Evolutionary conservation across 2,888 invertebrate genomes (phyloP).

Genomic region (Drosophila niveifrons): DNA sequence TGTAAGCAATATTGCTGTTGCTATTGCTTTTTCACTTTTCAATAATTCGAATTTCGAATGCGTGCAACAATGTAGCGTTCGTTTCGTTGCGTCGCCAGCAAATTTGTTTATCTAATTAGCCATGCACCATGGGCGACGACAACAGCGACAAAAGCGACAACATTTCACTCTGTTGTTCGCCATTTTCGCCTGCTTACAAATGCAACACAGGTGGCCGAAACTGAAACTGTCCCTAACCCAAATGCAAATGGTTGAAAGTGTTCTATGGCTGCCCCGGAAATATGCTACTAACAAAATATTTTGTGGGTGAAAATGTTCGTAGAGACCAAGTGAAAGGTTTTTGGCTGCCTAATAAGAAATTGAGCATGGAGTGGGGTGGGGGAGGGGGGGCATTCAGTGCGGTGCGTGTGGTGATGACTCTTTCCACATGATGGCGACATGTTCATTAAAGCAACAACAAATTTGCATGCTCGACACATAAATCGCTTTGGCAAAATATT

Average conservation of each 20-base stretch:
- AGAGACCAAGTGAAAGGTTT: slow-evolving; percentile 65
- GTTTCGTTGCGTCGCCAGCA: slow-evolving; percentile 26
- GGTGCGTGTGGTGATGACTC: slow-evolving; percentile 63
- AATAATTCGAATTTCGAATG: slow-evolving; percentile 75
- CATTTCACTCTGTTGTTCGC: slow-evolving; percentile 54
- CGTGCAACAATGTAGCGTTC: slow-evolving; percentile 74
- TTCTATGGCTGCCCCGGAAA: slow-evolving; percentile 60
- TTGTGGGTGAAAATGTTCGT: slow-evolving; percentile 67
- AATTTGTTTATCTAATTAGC: slow-evolving; percentile 80
- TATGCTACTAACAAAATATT: background rate
- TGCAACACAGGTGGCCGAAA: slow-evolving; percentile 64
- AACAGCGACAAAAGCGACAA: too few relatives aligned
- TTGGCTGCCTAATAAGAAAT: slow-evolving; percentile 51
- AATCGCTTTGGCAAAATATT: slow-evolving; percentile 76
- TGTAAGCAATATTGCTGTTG: slow-evolving; percentile 27
- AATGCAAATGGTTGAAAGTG: slow-evolving; percentile 66
- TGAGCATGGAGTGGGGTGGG: background rate
- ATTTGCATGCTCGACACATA: slow-evolving; percentile 78
- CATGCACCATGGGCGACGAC: slow-evolving; percentile 67
- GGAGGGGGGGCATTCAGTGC: slow-evolving; percentile 15
- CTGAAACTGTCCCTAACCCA: slow-evolving; percentile 71
- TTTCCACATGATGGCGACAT: slow-evolving; percentile 62
- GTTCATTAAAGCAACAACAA: slow-evolving; percentile 71
- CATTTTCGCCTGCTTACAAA: slow-evolving; percentile 70
- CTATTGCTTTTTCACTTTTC: slow-evolving; percentile 66